Evolutionary conservation across 2,797 vertebrate genomes (phyloP).

Genomic region (Muscicapa comitata): DNA sequence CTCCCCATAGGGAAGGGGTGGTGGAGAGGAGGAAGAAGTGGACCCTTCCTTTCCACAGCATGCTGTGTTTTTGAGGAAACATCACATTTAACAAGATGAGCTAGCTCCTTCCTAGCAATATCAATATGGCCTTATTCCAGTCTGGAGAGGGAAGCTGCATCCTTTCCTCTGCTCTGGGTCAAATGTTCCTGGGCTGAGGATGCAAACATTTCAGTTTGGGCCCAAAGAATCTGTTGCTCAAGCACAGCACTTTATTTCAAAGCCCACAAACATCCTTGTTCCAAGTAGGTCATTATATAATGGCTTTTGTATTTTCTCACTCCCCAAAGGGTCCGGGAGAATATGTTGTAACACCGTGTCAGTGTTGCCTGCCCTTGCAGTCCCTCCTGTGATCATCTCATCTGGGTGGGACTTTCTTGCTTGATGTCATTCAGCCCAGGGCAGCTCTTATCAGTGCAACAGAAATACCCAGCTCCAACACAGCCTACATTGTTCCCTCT

Average conservation of each 20-base stretch:
- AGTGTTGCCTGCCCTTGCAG: neutral
- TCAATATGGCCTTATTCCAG: neutral
- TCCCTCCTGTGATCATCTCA: neutral
- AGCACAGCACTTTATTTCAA: neutral
- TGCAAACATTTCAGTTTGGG: neutral
- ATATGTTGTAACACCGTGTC: neutral
- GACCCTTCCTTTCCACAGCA: neutral
- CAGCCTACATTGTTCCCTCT: neutral
- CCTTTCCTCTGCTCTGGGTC: neutral
- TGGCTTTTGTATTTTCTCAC: neutral
- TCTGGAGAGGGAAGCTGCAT: neutral
- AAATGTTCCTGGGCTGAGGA: neutral
- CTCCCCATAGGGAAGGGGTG: neutral
- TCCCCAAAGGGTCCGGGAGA: neutral
- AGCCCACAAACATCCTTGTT: neutral
- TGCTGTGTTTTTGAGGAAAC: neutral
- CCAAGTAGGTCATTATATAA: conserved; percentile 37
- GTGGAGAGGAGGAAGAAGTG: neutral
- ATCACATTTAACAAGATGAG: neutral
- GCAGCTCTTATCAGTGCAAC: neutral
- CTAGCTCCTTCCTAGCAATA: neutral
- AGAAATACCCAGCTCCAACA: neutral
- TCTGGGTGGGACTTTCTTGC: neutral
- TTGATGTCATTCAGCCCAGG: neutral
- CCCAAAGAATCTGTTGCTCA: neutral